Conservation (phyloP, 2,797 vertebrate genomes). For the Petrocephalus schoutedeni region DNA sequence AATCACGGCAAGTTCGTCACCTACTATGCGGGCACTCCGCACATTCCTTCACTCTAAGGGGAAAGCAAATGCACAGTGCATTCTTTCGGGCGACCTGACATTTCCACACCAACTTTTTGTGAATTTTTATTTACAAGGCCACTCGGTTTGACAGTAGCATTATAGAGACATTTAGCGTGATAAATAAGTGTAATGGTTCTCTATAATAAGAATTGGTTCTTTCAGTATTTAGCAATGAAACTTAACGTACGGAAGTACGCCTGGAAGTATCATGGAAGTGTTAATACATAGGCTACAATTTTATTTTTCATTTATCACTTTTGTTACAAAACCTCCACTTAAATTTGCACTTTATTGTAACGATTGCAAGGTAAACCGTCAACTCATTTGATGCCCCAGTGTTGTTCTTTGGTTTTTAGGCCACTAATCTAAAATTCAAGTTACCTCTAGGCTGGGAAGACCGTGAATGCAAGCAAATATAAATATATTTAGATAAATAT, state of each 20-base stretch:
- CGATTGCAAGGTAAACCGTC: background rate
- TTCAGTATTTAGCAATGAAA: background rate
- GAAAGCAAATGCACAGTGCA: background rate
- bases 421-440: background rate
- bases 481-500: slow-evolving; percentile 9
- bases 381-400: background rate
- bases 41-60: slow-evolving; percentile 3
- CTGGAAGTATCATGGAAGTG: background rate
- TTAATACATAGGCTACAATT: background rate
- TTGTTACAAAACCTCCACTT: background rate
- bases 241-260: background rate
- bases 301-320: background rate
- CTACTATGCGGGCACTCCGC: background rate
- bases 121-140: background rate
- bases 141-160: background rate
- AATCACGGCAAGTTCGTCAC: background rate
- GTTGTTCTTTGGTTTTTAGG: background rate
- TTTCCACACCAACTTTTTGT: background rate
- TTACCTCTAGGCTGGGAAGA: background rate
- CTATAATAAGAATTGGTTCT: background rate
- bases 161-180: background rate
- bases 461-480: background rate
- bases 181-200: background rate
- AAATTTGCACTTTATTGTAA: background rate
- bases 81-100: background rate